phyloP scores from a whole-genome alignment of 2,113 vertebrate species.

The Petrocephalus microphthalmus region DNA sequence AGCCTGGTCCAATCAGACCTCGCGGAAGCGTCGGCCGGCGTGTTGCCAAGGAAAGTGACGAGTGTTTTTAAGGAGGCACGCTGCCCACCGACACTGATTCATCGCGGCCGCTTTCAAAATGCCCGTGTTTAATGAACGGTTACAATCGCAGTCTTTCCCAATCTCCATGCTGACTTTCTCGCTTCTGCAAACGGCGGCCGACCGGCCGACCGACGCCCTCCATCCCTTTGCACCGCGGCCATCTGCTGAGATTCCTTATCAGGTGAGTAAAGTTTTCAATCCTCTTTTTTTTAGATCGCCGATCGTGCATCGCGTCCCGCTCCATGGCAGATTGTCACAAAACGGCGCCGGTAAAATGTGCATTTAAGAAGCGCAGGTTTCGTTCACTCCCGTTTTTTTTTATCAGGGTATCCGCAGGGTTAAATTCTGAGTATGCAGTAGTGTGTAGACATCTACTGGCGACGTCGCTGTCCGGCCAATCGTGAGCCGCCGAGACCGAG shows the following conservation, averaged over 20 bases:
- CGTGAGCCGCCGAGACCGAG: neutral
- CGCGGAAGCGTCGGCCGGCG: neutral
- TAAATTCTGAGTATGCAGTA: neutral
- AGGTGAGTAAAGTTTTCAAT: neutral
- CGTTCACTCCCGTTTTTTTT: neutral
- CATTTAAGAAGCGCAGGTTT: neutral
- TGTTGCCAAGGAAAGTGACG: neutral
- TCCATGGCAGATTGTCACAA: neutral
- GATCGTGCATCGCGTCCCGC: neutral
- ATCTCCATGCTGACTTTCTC: neutral
- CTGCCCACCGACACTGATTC: neutral
- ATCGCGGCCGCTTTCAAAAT: neutral
- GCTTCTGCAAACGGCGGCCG: neutral
- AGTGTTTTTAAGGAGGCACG: conserved; percentile 8
- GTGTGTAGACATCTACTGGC: conserved; percentile 45
- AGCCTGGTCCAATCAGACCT: conserved; percentile 13
- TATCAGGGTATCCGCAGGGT: neutral
- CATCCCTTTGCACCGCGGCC: neutral
- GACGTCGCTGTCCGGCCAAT: conserved; percentile 33
- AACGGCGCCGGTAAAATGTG: neutral
- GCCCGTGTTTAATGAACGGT: neutral
- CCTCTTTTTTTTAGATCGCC: neutral
- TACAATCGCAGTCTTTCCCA: neutral
- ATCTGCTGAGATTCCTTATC: neutral
- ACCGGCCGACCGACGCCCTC: neutral